Base-by-base conservation (phyloP, 2,797 vertebrate genomes). In the Phoebastria nigripes region DNA sequence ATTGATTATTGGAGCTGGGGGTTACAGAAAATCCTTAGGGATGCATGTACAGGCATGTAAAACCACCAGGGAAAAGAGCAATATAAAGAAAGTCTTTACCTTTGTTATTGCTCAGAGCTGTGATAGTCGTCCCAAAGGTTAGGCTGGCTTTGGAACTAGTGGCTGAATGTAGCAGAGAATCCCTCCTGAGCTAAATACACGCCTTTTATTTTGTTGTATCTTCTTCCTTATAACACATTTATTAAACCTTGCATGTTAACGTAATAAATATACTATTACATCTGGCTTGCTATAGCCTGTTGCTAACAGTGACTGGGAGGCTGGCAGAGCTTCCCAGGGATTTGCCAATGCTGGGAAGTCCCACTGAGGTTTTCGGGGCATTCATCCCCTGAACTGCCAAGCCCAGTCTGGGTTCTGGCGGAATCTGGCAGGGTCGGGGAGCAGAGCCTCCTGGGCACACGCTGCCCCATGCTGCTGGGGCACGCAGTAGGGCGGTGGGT, bases 401-500 rank as follows among this genome's bases (percentile, higher is more conserved):
- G 19, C 12, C 15, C 1, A 0, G 6, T 33, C 49, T 61, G 20
- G 13, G 12, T 65, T 81, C 72, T 59, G 61, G n/a, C 8, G 51
- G 49, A 25, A 42, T 19, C 18, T 44, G 44, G 44, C 4, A 33
- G 16, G 11, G 3, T 39, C 2, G 21, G 17, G 35, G 13, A 54
- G 7, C 26, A 58, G 15, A 47, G 7, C 7, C 9, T 63, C 4
- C 25, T 51, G 41, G 47, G 11, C 11, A 7, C 2, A 1, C 2
- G 4, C 11, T 67, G 18, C 37, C 39, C 21, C 17, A 13, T 1
- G 2, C 11, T 2, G 1, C 35, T 52, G 22, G 3, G 12, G 24
- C 11, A 46, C 0, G 3, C n/a, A 71, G 37, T 12, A 22, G 6
- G 13, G 18, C 1, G 1, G 17, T 20, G 13, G 14, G 7, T 25